Base-by-base conservation (phyloP, 2,113 vertebrate genomes). In the Gyps fulvus region DNA sequence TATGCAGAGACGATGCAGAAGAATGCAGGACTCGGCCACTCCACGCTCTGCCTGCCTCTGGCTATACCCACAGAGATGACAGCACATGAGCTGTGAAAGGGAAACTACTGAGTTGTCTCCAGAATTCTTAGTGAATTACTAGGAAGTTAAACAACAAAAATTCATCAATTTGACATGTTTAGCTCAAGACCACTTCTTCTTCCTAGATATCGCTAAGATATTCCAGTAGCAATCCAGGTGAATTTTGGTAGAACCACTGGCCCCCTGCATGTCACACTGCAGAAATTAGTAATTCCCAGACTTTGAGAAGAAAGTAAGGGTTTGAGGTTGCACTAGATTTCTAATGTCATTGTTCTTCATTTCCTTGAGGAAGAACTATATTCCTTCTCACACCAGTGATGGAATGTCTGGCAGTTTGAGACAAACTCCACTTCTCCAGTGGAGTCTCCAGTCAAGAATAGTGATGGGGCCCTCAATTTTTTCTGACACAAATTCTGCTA, bases 381-480 rank as follows among this genome's bases (percentile, higher is more conserved):
- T 36, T 93, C 13, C 6, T 50, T 63, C 65, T 86, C 21, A 47
- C 38, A 40, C 5, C 7, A 18, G 16, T 57, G 32, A n/a, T n/a
- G 12, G 20, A 65, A 3, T 36, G n/a, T 16, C 47, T 73, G n/a
- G 11, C 36, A 22, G 45, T 61, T 73, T 36, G 34, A 72, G 31
- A 32, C 34, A 45, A 47, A 45, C 34, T 58, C 23, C 16, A 52
- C 16, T 87, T 87, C 54, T 61, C 9, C 54, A 36, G 17, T 47
- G 20, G 45, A 40, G 34, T 54, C n/a, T 63, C 26, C 40, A 69
- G 62, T 34, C 26, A 43, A 76, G 34, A 85, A 17, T 1, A 50
- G 16, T 0, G 1, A 63, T n/a, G 14, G 8, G 7, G 4, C 26
- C 42, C 32, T 50, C 42, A 26, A 1, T 25, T 70, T 69, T 70